Percentiles rank a stretch among this genome's conserved stretches.
These are phyloP conservation scores for Typhlomys cinereus DNA, from an alignment of 2,113 vertebrate species.

Conservation along the genomic window DNA sequence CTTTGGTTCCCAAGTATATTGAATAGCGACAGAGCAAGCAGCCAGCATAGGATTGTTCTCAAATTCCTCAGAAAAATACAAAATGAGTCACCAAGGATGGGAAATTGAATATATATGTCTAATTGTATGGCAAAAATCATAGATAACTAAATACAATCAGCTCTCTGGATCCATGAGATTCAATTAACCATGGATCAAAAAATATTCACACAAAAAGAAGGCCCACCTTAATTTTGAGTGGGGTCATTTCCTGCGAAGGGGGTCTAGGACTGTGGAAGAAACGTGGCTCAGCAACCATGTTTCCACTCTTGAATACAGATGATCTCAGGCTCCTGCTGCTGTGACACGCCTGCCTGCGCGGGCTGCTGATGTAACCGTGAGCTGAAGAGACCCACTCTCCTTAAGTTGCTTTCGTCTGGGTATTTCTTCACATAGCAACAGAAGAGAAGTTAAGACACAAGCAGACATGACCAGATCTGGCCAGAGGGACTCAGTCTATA, in stretches of 20 bases:
- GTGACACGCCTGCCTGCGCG: too few relatives aligned
- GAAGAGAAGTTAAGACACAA: background rate
- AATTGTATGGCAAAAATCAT: background rate
- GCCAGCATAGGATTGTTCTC: background rate
- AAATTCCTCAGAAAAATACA: slow-evolving; percentile 11
- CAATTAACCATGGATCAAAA: background rate
- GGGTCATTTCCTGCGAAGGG: too few relatives aligned
- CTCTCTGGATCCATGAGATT: background rate
- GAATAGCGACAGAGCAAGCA: background rate
- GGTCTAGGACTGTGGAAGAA: too few relatives aligned
- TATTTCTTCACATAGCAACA: too few relatives aligned
- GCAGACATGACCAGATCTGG: background rate
- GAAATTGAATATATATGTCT: background rate
- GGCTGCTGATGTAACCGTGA: too few relatives aligned
- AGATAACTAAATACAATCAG: background rate
- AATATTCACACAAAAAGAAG: background rate
- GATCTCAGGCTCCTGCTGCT: too few relatives aligned
- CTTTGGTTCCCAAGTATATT: background rate
- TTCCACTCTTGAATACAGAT: too few relatives aligned
- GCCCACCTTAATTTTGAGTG: too few relatives aligned
- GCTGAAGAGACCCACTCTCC: too few relatives aligned
- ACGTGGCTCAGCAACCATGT: too few relatives aligned
- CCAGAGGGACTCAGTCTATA: background rate
- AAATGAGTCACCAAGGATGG: background rate
- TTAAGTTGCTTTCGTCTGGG: too few relatives aligned